Percentiles rank a stretch among this genome's conserved stretches.
Evolutionary conservation across 2,113 vertebrate genomes (phyloP).

Genomic region (Microtus montanus): DNA sequence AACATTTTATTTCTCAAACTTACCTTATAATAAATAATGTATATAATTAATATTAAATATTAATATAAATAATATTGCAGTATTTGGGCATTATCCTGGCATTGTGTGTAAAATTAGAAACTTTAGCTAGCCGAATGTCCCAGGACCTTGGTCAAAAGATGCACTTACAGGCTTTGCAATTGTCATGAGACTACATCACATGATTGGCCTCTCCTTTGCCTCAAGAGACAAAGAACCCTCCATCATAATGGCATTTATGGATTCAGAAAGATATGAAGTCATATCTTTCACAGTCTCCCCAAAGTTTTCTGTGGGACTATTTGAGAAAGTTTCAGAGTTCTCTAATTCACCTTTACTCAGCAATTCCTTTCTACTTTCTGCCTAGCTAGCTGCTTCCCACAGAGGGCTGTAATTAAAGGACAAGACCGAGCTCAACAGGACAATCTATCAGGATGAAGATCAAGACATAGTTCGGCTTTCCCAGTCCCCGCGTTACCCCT

Average conservation of each 20-base stretch:
- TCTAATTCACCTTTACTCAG: constrained; percentile 41
- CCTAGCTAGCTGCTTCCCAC: neutral
- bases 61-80: neutral
- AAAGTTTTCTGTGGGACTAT: constrained; percentile 68
- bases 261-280: constrained; percentile 67
- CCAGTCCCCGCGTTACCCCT: constrained; percentile 7
- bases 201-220: constrained; percentile 77
- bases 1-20: neutral
- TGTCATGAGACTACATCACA: constrained; percentile 60
- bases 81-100: neutral
- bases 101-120: neutral
- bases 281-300: constrained; percentile 65
- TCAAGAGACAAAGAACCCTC: constrained; percentile 74
- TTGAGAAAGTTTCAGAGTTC: constrained; percentile 63
- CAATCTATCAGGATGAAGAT: constrained; percentile 5
- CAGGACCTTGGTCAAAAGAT: constrained; percentile 50
- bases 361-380: constrained; percentile 51
- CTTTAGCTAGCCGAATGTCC: neutral
- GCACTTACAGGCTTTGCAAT: constrained; percentile 47
- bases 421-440: constrained; percentile 52
- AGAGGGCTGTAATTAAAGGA: constrained; percentile 65
- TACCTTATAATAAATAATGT: neutral
- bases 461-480: neutral
- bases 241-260: constrained; percentile 41
- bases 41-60: too few relatives aligned